These are phyloP conservation scores for Drepana arcuata DNA, from an alignment of 1,140 invertebrate species.

Conservation along the genomic window DNA sequence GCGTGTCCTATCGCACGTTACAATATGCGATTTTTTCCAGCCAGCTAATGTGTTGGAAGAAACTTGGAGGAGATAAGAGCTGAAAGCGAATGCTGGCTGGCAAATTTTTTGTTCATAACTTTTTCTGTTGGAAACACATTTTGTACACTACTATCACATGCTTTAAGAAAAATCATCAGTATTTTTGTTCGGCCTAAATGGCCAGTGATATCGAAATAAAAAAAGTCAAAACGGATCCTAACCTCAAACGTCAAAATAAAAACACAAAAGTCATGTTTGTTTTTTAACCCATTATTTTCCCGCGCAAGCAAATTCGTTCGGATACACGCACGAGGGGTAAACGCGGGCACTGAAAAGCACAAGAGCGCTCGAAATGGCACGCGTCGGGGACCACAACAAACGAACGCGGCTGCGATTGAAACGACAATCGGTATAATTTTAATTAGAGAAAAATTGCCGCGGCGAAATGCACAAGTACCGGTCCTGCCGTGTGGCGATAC, in stretches of 20 bases:
- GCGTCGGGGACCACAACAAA: conserved; percentile 60
- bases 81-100: conserved; percentile 44
- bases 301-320: conserved; percentile 11
- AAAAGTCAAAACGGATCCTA: too few species aligned
- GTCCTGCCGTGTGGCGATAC: too few species aligned
- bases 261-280: too few species aligned
- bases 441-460: conserved; percentile 68
- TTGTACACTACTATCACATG: too few species aligned
- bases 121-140: conserved; percentile 20
- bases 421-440: conserved; percentile 69
- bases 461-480: conserved; percentile 47
- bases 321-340: conserved; percentile 44
- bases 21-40: conserved; percentile 56
- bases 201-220: too few species aligned
- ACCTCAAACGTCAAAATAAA: too few species aligned
- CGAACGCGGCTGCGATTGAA: conserved; percentile 30
- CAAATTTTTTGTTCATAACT: conserved; percentile 25
- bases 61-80: conserved; percentile 53
- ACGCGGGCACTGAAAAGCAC: conserved; percentile 63
- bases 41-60: conserved; percentile 57
- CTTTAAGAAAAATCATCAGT: too few species aligned
- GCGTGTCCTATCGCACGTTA: conserved; percentile 38
- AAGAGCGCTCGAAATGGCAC: conserved; percentile 58
- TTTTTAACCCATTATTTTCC: neutral
- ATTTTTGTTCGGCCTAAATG: too few species aligned